Percentiles rank a stretch among this genome's conserved stretches.
phyloP scores from a whole-genome alignment of 2,888 invertebrate species.

The Hirtodrosophila cameraria region DNA sequence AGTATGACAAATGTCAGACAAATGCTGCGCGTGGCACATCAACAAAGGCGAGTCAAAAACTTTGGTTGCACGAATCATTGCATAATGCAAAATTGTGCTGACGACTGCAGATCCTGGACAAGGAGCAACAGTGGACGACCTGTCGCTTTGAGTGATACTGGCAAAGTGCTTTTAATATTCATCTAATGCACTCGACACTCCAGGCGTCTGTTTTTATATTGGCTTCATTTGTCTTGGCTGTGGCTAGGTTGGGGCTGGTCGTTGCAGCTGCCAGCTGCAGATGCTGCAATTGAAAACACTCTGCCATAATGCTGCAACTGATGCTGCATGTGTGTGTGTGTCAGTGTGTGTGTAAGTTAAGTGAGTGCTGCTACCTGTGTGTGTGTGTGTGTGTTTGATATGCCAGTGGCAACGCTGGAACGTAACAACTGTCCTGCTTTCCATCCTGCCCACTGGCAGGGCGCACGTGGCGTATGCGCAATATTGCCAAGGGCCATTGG shows the following conservation, averaged over 20 bases:
- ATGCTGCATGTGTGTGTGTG: conserved; percentile 3
- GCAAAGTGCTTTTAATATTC: conserved; percentile 74
- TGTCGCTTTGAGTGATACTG: conserved; percentile 32
- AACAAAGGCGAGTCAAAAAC: conserved; percentile 9
- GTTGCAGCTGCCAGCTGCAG: conserved; percentile 37
- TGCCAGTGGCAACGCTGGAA: conserved; percentile 36
- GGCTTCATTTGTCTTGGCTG: conserved; percentile 59
- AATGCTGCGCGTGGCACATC: not conserved
- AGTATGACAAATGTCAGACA: conserved; percentile 19
- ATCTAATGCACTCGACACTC: conserved; percentile 71
- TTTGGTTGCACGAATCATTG: conserved; percentile 28
- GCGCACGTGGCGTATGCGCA: conserved; percentile 69
- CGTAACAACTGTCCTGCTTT: not conserved
- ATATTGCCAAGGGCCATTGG: conserved; percentile 37
- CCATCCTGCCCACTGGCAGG: conserved; percentile 10
- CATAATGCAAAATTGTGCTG: conserved; percentile 56
- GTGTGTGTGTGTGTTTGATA: conserved; percentile 45
- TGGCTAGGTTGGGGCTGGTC: conserved; percentile 3
- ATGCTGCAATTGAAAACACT: conserved; percentile 44
- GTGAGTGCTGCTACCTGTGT: conserved; percentile 37
- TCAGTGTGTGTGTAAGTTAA: conserved; percentile 21
- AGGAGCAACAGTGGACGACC: not conserved
- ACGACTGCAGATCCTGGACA: conserved; percentile 19
- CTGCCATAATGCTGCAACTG: conserved; percentile 23
- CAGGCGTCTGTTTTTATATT: conserved; percentile 39